A percentile compares a stretch with the other conserved stretches of the same genome.
Conservation (phyloP, 2,797 vertebrate genomes). For the Tangara arthus region DNA sequence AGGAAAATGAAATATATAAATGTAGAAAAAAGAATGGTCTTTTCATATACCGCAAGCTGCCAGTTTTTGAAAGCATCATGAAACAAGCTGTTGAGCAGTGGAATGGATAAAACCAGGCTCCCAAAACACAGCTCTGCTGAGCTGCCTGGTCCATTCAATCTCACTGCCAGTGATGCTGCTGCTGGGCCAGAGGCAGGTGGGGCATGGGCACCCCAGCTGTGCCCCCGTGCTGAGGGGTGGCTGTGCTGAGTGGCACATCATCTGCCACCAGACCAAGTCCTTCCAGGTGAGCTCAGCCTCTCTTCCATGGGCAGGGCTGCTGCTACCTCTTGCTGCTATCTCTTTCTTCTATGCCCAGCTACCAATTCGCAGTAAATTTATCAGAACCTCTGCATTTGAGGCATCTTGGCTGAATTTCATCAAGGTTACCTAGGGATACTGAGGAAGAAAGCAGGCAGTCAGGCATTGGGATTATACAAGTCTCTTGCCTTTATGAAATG, state of each 20-base stretch:
- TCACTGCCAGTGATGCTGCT: background rate
- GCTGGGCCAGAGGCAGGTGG: background rate
- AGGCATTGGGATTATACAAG: background rate
- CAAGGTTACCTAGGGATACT: background rate
- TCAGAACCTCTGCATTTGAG: background rate
- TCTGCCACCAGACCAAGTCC: background rate
- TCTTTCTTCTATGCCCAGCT: background rate
- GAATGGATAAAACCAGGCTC: background rate
- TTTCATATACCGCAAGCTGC: background rate
- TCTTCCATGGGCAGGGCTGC: background rate
- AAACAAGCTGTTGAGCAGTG: background rate
- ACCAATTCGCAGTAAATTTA: background rate
- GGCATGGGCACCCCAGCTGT: background rate
- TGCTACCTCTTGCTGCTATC: background rate
- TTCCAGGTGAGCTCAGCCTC: background rate
- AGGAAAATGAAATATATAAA: background rate
- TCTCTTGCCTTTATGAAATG: background rate
- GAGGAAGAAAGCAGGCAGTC: background rate
- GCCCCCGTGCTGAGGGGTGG: accelerated
- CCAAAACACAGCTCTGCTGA: background rate
- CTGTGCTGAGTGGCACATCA: background rate
- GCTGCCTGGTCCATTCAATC: background rate
- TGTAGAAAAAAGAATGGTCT: background rate
- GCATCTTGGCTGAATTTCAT: background rate
- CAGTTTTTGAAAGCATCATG: background rate